Evolutionary conservation across 2,797 vertebrate genomes (phyloP), one percentile per base, ranked within the genome.

Genomic region (Pseudomugil tenellus): DNA sequence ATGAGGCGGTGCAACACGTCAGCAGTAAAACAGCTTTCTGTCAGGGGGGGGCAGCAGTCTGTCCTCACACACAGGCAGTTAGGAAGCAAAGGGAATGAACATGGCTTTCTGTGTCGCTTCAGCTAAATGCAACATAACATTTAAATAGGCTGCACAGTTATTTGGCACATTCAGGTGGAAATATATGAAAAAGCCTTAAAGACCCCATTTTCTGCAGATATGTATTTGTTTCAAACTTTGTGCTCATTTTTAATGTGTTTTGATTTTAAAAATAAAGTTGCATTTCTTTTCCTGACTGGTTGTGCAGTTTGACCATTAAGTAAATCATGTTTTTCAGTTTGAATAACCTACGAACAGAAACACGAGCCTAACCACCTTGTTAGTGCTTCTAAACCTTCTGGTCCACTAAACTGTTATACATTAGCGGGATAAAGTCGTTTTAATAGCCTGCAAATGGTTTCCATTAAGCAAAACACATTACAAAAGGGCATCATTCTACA

Each of bases 1-100:
- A 67, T 58, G 60, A 66, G 70, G 83, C 85, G 85, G 79, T 90
- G 82, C 91, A 93, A 95, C 94, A 95, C 94, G 94, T 95, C 94
- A 95, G 93, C 94, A 93, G 35, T 41, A n/a, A 89, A 66, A 61
- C 58, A 39, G 71, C 70, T 4, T 11, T 49, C 12, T 63, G 55
- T 10, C 58, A 35, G n/a, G 31, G 49, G 19, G 67, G 56, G 59
- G 63, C 63, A 54, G 58, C 14, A 23, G 14, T 4, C 19, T n/a
- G 41, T 48, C 19, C 8, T n/a, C 8, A 10, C 2, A 23, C 6
- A 43, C 5, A 41, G 17, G 6, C 39, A 17, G n/a, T n/a, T n/a
- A 13, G 11, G 11, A 37, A 46, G 6, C 8, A 17, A 43, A 7
- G 4, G 16, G 8, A 19, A 12, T 1, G 14, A 11, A 3, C n/a